Evolutionary conservation across 2,888 invertebrate species (phyloP), one percentile per base, ranked within the genome.

Genomic region (Pseudeuparius sepicola): DNA sequence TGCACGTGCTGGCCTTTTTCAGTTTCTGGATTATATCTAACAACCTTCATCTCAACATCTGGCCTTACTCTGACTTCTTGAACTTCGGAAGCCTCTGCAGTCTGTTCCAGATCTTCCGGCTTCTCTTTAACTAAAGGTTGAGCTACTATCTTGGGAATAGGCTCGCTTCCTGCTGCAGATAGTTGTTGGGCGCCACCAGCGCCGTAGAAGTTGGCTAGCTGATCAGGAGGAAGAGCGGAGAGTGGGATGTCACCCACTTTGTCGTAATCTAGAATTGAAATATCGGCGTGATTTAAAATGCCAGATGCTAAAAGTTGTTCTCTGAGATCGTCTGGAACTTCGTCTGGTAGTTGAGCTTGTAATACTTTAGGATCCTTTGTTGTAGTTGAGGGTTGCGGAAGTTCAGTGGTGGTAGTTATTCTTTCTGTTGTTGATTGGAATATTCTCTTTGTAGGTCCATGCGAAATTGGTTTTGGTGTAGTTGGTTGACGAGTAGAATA

Each of bases 231-330:
- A 31, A 88, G 60, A 42, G 80, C 83, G 42, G 86, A 86, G 31
- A 88, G 65, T 3, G 84, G 79, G 34, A 85, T 85, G 42, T 85
- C 87, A 16, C 88, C 87, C 24, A 86, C 78, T 66, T 88, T 87
- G 52, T 88, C 87, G 50, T 88, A 88, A 61, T 88, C 87, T 38
- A 88, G 63, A 29, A 89, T 73, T 46, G 88, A 87, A 39, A 89
- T 88, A 49, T 88, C 84, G 26, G 88, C 88, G 53, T 88, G 85
- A 47, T 83, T 81, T 35, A 89, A 64, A 48, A 89, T 88, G 23
- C 89, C 89, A 0, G 88, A 88, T 30, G 82, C 78, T 27, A 88
- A 61, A 4, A 89, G 63, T 51, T 89, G 88, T 54, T 85, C 74
- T 24, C 87, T 70, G 27, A 89, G 67, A 49, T 89, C 88, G 45